Conservation (phyloP, 2,888 invertebrate genomes). For the Micropterix aruncella region DNA sequence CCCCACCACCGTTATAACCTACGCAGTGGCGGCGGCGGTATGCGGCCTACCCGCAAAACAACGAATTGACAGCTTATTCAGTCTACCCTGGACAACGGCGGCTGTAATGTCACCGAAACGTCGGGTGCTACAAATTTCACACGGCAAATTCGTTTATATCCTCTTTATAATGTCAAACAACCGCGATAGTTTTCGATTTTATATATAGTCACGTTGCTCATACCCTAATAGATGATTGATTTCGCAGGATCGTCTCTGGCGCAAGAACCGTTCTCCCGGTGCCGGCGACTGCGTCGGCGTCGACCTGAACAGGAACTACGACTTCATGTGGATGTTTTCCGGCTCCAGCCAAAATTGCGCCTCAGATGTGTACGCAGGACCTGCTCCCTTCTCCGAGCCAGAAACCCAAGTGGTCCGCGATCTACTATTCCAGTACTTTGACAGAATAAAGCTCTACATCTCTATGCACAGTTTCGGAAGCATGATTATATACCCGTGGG, state of each 20-base stretch:
- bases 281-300: conserved; percentile 33
- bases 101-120: too few relatives aligned
- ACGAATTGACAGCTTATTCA: too few relatives aligned
- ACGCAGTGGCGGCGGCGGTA: too few relatives aligned
- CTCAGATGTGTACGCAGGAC: conserved; percentile 41
- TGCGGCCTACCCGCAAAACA: too few relatives aligned
- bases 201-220: too few relatives aligned
- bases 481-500: conserved; percentile 47
- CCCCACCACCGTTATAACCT: too few relatives aligned
- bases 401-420: conserved; percentile 43
- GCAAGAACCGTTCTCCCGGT: conserved; percentile 38
- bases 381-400: conserved; percentile 44
- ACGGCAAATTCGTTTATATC: too few relatives aligned
- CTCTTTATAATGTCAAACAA: too few relatives aligned
- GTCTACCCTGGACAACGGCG: too few relatives aligned
- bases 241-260: conserved; percentile 42
- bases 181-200: too few relatives aligned
- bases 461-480: conserved; percentile 59
- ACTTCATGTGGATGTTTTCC: conserved; percentile 41
- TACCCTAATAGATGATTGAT: too few relatives aligned
- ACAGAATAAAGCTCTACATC: conserved; percentile 41
- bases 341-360: conserved; percentile 35
- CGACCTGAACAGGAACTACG: conserved; percentile 54
- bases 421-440: conserved; percentile 27
- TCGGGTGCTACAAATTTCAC: too few relatives aligned